Percentiles rank a stretch among this genome's conserved stretches.
These are phyloP conservation scores for Chelmon rostratus DNA, from an alignment of 2,797 vertebrate genomes.

Conservation along the genomic window DNA sequence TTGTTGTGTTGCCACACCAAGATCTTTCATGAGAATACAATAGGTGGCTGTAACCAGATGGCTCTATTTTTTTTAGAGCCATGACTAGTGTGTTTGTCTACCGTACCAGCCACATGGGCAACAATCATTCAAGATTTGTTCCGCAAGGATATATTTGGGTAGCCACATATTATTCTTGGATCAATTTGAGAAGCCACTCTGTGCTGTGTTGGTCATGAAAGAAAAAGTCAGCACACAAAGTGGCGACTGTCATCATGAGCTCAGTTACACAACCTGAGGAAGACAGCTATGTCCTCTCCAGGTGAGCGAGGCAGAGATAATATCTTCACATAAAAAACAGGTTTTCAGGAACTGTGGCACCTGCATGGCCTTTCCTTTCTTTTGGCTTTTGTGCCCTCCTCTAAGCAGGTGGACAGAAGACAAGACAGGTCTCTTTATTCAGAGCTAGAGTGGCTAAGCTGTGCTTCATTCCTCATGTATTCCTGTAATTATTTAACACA, in stretches of 20 bases:
- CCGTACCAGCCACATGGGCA: conserved; percentile 1
- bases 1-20: conserved; percentile 31
- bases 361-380: background rate
- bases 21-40: conserved; percentile 34
- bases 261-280: background rate
- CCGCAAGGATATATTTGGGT: background rate
- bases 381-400: background rate
- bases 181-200: background rate
- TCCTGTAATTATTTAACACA: background rate
- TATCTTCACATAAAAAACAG: background rate
- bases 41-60: conserved; percentile 28
- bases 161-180: background rate
- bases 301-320: background rate
- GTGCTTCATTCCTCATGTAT: background rate
- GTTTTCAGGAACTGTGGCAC: background rate
- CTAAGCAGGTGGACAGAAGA: conserved; percentile 6
- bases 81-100: conserved; percentile 12
- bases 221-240: background rate
- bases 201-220: background rate
- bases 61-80: conserved; percentile 20
- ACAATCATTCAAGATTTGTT: background rate
- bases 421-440: conserved; percentile 14
- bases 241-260: background rate
- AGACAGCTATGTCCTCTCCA: conserved; percentile 5
- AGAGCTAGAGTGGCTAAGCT: background rate